Percentiles rank a stretch among this genome's conserved stretches.
These are phyloP conservation scores for Ptilodon capucinus DNA, from an alignment of 2,888 invertebrate species.

Conservation along the genomic window DNA sequence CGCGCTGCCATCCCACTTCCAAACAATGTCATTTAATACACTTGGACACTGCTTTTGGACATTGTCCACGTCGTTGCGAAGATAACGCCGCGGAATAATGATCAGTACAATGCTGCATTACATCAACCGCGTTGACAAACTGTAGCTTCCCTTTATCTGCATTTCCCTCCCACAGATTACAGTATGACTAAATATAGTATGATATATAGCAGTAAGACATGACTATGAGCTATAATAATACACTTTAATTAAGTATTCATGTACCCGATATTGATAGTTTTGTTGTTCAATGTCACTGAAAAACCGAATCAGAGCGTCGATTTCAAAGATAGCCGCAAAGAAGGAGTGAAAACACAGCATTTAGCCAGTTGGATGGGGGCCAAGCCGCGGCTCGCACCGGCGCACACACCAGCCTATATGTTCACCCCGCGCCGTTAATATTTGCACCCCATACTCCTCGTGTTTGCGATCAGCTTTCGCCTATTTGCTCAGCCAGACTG, in stretches of 20 bases:
- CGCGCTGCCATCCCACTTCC: neutral
- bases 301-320: too few relatives aligned
- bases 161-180: too few relatives aligned
- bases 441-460: neutral
- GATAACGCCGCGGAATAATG: neutral
- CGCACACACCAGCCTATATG: neutral
- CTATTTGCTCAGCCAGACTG: neutral
- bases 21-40: constrained; percentile 1
- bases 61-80: neutral
- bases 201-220: too few relatives aligned
- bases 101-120: neutral
- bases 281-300: too few relatives aligned
- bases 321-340: too few relatives aligned
- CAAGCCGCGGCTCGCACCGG: neutral
- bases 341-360: neutral
- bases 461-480: neutral
- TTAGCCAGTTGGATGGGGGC: neutral
- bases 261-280: too few relatives aligned
- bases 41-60: neutral
- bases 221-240: too few relatives aligned
- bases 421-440: neutral
- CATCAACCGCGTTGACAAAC: too few relatives aligned
- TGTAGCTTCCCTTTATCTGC: too few relatives aligned
- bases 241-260: too few relatives aligned
- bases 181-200: too few relatives aligned